Evolutionary conservation across 2,888 invertebrate genomes (phyloP).

Genomic region (Acanthococcus lagerstroemiae): DNA sequence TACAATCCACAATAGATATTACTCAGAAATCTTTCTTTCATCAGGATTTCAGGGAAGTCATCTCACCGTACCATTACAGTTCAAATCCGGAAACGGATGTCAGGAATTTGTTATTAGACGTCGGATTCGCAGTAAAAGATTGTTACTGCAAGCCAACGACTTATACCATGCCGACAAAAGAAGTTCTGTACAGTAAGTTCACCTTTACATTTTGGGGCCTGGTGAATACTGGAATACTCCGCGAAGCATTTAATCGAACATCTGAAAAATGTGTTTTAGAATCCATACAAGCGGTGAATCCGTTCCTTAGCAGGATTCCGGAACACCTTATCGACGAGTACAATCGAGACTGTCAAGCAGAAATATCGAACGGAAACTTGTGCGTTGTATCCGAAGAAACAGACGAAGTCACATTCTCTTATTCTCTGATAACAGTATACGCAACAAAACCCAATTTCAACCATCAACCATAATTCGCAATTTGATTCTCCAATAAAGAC

Average conservation of each 20-base stretch:
- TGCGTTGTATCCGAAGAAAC: not conserved
- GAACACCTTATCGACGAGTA: slow-evolving; percentile 50
- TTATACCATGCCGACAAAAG: slow-evolving; percentile 13
- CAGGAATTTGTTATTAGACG: slow-evolving; percentile 47
- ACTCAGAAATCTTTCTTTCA: no score
- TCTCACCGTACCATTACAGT: slow-evolving; percentile 58
- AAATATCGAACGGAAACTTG: slow-evolving; percentile 2
- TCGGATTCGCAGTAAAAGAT: slow-evolving; percentile 52
- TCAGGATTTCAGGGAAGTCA: slow-evolving; percentile 52
- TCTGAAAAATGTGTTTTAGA: no score
- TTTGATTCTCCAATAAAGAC: no score
- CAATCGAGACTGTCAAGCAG: slow-evolving; percentile 47
- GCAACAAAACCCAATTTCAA: slow-evolving; percentile 11
- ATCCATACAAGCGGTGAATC: slow-evolving; percentile 58
- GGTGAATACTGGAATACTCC: no score
- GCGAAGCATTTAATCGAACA: no score
- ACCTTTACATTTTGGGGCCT: not conserved
- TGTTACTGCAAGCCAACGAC: slow-evolving; percentile 45
- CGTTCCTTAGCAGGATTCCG: slow-evolving; percentile 55
- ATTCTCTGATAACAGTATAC: slow-evolving; percentile 16
- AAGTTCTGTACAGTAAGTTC: slow-evolving; percentile 24
- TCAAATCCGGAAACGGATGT: slow-evolving; percentile 50
- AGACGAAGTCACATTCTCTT: slow-evolving; percentile 10
- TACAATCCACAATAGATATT: no score
- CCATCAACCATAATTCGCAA: no score